Conservation (phyloP, 1,140 invertebrate species). For the Patella vulgata region DNA sequence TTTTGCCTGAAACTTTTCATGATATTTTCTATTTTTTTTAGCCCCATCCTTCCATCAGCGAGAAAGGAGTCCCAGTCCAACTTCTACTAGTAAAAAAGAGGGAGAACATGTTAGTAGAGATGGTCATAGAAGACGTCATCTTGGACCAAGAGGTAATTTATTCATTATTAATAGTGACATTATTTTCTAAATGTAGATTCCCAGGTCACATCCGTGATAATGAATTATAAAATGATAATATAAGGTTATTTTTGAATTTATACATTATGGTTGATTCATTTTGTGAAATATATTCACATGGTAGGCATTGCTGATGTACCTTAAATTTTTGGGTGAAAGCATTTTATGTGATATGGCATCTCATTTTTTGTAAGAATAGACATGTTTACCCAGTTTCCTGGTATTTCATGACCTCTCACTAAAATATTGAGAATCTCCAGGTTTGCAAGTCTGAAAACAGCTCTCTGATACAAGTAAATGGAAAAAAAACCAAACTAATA, state of each 20-base stretch:
- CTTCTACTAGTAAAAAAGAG: constrained; percentile 42
- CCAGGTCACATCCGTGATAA: not conserved
- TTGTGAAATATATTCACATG: not conserved
- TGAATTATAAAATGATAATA: not conserved
- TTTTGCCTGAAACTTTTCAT: not conserved
- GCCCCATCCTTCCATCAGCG: constrained; percentile 61
- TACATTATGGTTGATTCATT: not conserved
- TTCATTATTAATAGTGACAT: not conserved
- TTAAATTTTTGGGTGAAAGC: not conserved
- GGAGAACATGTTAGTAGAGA: constrained; percentile 58
- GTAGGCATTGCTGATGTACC: not conserved
- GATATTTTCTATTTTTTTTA: constrained; percentile 28
- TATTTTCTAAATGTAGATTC: not conserved
- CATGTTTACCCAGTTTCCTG: no score
- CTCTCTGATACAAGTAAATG: no score
- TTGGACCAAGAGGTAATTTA: constrained; percentile 55
- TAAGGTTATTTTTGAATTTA: not conserved
- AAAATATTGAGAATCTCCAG: no score
- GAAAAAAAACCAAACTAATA: not conserved
- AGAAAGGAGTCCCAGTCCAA: constrained; percentile 53
- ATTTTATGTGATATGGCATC: no score
- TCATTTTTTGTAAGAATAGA: no score
- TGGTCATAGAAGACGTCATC: constrained; percentile 46
- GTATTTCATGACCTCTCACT: no score
- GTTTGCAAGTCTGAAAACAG: not conserved